Conservation (phyloP, 2,888 invertebrate species). For the Drosophila pullipes region DNA sequence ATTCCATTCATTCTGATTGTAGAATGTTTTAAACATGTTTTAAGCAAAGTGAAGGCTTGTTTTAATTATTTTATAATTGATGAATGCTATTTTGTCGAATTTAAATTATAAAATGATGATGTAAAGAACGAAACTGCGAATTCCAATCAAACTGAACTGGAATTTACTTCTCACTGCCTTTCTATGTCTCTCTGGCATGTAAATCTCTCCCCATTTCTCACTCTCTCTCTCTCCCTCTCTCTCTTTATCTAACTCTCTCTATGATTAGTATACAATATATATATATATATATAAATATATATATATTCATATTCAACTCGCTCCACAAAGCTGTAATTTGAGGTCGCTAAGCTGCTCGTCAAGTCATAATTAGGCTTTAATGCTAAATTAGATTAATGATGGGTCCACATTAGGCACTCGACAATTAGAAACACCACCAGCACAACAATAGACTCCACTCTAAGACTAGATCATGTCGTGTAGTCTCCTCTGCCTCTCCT, state of each 20-base stretch:
- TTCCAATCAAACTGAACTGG: background rate
- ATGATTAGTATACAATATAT: background rate
- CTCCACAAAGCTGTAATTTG: conserved; percentile 14
- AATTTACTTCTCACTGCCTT: background rate
- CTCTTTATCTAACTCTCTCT: background rate
- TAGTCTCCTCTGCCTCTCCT: conserved; percentile 28
- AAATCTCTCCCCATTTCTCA: background rate
- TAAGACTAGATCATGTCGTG: conserved; percentile 29
- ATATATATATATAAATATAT: conserved; percentile 5
- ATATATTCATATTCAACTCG: conserved; percentile 3
- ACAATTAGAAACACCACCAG: conserved; percentile 23
- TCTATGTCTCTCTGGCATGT: background rate
- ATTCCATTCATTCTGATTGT: background rate
- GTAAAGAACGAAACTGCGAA: background rate
- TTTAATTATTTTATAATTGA: background rate
- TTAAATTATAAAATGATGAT: background rate
- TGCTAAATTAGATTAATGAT: conserved; percentile 78
- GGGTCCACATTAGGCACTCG: conserved; percentile 56
- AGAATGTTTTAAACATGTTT: background rate
- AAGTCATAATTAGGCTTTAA: conserved; percentile 59
- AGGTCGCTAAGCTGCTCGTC: conserved; percentile 19
- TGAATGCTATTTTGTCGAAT: background rate
- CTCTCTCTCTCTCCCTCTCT: background rate
- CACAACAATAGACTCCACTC: conserved; percentile 42
- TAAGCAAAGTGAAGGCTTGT: rapidly evolving